phyloP scores from a whole-genome alignment of 2,797 vertebrate genomes.

The Sciurus carolinensis region DNA sequence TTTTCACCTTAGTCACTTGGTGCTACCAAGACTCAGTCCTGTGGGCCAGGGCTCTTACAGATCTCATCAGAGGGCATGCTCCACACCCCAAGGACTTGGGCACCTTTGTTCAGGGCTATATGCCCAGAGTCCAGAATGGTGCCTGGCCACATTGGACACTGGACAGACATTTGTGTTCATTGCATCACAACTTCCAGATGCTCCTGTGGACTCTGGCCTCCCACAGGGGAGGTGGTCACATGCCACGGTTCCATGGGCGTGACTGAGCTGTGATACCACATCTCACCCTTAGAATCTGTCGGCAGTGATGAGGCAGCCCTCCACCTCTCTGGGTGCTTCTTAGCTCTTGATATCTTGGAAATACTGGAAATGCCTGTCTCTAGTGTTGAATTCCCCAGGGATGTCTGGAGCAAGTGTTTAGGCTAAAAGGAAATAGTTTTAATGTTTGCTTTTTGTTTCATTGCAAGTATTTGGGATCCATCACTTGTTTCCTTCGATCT shows the following conservation, averaged over 20 bases:
- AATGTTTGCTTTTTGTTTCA: background rate
- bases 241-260: no score
- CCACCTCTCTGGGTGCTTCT: background rate
- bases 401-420: background rate
- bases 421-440: background rate
- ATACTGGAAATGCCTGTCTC: background rate
- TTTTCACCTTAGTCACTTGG: background rate
- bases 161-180: accelerated
- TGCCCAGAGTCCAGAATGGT: accelerated
- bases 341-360: background rate
- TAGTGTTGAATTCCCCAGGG: background rate
- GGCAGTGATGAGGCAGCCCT: accelerated
- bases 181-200: no score
- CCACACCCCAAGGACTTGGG: no score
- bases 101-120: background rate
- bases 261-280: no score
- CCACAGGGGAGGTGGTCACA: background rate
- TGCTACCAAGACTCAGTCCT: accelerated
- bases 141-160: accelerated
- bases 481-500: background rate
- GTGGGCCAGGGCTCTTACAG: accelerated
- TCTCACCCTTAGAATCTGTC: accelerated
- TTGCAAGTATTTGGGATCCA: background rate
- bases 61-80: background rate
- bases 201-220: background rate